phyloP scores from a whole-genome alignment of 2,888 invertebrate genomes.

The Dimorphilus gyrociliatus region DNA sequence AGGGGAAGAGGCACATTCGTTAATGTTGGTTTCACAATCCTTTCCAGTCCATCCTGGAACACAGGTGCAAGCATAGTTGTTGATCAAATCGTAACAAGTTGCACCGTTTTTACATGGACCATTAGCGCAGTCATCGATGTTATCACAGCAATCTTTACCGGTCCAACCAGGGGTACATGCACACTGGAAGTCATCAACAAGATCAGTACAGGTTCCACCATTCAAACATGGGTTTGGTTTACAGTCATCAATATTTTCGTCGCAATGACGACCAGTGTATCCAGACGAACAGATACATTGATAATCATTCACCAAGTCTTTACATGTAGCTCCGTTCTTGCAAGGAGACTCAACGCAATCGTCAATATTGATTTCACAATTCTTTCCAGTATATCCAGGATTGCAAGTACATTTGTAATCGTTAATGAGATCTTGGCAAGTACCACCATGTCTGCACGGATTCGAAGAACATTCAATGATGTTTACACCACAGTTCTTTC shows the following conservation, averaged over 20 bases:
- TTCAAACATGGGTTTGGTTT: slow-evolving; percentile 53
- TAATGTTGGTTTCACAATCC: slow-evolving; percentile 47
- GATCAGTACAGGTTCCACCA: slow-evolving; percentile 43
- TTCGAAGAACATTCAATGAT: slow-evolving; percentile 14
- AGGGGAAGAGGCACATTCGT: slow-evolving; percentile 69
- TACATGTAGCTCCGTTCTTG: slow-evolving; percentile 21
- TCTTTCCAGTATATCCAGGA: slow-evolving; percentile 40
- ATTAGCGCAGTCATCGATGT: slow-evolving; percentile 14
- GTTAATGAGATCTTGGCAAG: slow-evolving; percentile 9
- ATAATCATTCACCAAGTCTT: slow-evolving; percentile 13
- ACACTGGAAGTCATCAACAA: slow-evolving; percentile 68
- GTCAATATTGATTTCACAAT: slow-evolving; percentile 75
- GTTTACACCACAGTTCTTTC: slow-evolving; percentile 18
- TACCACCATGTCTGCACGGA: slow-evolving; percentile 18
- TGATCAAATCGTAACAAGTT: slow-evolving; percentile 13
- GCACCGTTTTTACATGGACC: slow-evolving; percentile 17
- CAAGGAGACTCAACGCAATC: slow-evolving; percentile 50
- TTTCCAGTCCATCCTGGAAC: slow-evolving; percentile 3
- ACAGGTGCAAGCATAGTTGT: slow-evolving; percentile 18
- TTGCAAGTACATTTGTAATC: slow-evolving; percentile 47
- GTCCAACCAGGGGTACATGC: slow-evolving; percentile 67
- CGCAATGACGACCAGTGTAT: slow-evolving; percentile 11
- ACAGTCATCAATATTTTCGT: slow-evolving; percentile 66
- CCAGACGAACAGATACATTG: slow-evolving; percentile 13
- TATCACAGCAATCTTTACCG: slow-evolving; percentile 58